Percentiles rank a stretch among this genome's conserved stretches.
These are phyloP conservation scores for Phalangium opilio DNA, from an alignment of 2,888 invertebrate species.

Conservation along the genomic window DNA sequence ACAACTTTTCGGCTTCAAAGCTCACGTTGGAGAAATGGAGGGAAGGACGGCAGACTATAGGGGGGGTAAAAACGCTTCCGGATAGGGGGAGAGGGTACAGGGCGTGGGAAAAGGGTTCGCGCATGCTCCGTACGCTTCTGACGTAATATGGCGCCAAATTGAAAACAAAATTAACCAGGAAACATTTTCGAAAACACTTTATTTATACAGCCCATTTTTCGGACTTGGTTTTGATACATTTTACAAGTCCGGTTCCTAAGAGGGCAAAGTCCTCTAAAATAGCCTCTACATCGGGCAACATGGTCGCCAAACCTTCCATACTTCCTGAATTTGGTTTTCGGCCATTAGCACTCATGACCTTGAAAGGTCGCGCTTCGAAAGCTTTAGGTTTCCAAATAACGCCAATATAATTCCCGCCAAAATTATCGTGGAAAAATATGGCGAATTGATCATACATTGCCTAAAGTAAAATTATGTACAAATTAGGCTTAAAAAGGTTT, in stretches of 20 bases:
- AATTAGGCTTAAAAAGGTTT: neutral
- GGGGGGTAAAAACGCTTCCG: too few species aligned
- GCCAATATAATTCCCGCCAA: conserved; percentile 70
- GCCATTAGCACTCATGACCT: conserved; percentile 47
- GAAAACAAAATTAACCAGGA: too few species aligned
- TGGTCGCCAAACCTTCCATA: neutral
- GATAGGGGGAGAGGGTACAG: too few species aligned
- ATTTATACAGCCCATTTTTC: conserved; percentile 7
- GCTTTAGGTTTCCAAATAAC: conserved; percentile 65
- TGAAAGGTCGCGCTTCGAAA: conserved; percentile 47
- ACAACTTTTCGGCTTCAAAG: too few species aligned
- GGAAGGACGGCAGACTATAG: too few species aligned
- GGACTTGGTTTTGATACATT: conserved; percentile 5
- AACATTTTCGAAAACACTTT: too few species aligned
- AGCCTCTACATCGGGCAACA: conserved; percentile 13
- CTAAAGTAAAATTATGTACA: conserved; percentile 22
- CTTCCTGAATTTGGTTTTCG: conserved; percentile 32
- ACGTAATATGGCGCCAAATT: too few species aligned
- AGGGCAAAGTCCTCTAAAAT: conserved; percentile 22
- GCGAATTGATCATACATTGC: conserved; percentile 46
- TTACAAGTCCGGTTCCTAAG: conserved; percentile 16
- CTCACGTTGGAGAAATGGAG: too few species aligned
- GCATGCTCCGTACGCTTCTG: too few species aligned
- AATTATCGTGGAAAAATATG: conserved; percentile 72
- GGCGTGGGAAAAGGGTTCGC: too few species aligned